Evolutionary conservation across 2,888 invertebrate genomes (phyloP), one percentile per base, ranked within the genome.

Genomic region (Cheilosia variabilis): DNA sequence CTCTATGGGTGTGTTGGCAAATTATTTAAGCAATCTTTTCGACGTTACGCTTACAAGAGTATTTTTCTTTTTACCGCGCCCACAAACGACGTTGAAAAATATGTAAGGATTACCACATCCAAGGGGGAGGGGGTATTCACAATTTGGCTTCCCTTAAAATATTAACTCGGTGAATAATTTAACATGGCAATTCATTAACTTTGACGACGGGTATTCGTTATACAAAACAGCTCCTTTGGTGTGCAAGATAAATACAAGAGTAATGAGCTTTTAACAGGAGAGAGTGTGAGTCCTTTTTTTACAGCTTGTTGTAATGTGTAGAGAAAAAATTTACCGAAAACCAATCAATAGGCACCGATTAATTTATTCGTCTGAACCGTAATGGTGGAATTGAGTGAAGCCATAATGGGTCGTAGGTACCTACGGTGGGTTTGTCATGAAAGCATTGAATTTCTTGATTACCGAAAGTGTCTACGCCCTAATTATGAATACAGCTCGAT

Each of bases 161-260:
- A 72, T 68, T 57, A 78, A 78, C 69, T 55, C 55, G 37, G 15
- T 82, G 13, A 71, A 77, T 77, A 62, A 72, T 68, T 77, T 55
- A 66, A 50, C 41, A 47, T 19, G 57, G 72, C 62, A 50, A 83
- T 83, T 83, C 50, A 71, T 82, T 73, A 73, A 66, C 41, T 58
- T 37, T 45, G 22, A 27, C 27, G 24, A 27, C 15, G 10, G 37
- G 50, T 34, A 57, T 58, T 58, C 41, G 52, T 34, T 55, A 34
- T 62, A 43, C 24, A 43, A 27, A 66, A 27, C 53, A 27, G 68
- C 31, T 55, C 68, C 27, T 55, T 55, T 45, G 31, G 55, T 27
- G 45, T 31, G 17, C 45, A 50, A 41, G 27, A 37, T 52, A 22
- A 24, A 60, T 27, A 15, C 50, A 71, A 50, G 60, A 71, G 60